Base-by-base conservation (phyloP, 2,797 vertebrate genomes). In the Zenarchopterus dispar region DNA sequence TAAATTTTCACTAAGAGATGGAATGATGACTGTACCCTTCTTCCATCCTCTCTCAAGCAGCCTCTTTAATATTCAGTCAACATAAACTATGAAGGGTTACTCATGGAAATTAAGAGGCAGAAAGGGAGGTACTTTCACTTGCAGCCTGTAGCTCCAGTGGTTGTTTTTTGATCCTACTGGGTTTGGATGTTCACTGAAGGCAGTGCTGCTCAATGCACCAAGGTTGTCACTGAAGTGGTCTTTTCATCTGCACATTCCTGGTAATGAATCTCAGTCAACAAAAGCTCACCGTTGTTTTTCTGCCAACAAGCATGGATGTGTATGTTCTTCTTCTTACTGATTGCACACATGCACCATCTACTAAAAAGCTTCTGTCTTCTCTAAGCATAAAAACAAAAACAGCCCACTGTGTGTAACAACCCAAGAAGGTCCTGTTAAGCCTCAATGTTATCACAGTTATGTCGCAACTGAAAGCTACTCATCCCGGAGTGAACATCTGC, bases 51-150 rank as follows among this genome's bases (percentile, higher is more conserved):
- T 74, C 73, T 73, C 73, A 56, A 36, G 73, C 50, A 9, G 63
- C 67, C 77, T 82, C 78, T 78, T 91, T 88, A 85, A 89, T 89
- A 91, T 89, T 88, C 87, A 75, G 81, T 90, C 87, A 89, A 85
- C 82, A 81, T 70, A 80, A 79, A 81, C 83, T 81, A 83, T 81
- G 76, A 87, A 83, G 77, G 62, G 84, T 88, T 84, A 85, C 84
- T 88, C 76, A 61, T 83, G 78, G 76, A 87, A 92, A 92, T 91
- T 86, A 89, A 91, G 73, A 82, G 62, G 76, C 68, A 81, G 74
- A 85, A 69, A 78, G 73, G 47, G 69, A 87, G 82, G 82, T 88
- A 80, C 84, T 92, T 90, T 86, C 80, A 82, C 87, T 84, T 50
- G 81, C 75, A 88, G 80, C 76, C 81, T 82, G 70, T 72, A 85